A percentile compares a stretch with the other conserved stretches of the same genome.
Evolutionary conservation across 2,797 vertebrate genomes (phyloP).

Genomic region (Nannoperca obscura): DNA sequence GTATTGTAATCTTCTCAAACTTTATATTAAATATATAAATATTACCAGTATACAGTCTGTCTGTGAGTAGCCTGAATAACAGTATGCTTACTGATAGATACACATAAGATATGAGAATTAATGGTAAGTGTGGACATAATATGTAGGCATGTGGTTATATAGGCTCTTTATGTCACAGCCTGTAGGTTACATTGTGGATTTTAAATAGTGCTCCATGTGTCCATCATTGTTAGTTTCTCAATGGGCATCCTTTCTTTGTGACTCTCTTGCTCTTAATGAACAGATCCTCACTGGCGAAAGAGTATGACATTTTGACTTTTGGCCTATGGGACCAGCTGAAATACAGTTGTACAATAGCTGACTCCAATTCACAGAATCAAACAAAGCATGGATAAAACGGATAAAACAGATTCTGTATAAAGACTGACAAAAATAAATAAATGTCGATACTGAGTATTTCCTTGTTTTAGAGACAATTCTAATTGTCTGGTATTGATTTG

Average conservation of each 20-base stretch:
- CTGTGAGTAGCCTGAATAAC: background rate
- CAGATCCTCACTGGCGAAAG: too few relatives aligned
- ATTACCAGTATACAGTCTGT: background rate
- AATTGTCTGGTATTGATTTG: too few relatives aligned
- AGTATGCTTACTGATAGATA: background rate
- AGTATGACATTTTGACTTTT: too few relatives aligned
- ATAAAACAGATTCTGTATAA: too few relatives aligned
- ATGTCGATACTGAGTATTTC: background rate
- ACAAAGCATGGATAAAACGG: too few relatives aligned
- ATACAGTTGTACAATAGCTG: background rate
- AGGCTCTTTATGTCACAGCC: background rate
- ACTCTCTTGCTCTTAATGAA: too few relatives aligned
- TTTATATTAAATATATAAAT: background rate
- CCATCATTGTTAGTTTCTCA: too few relatives aligned
- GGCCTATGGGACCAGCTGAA: too few relatives aligned
- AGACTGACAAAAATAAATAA: background rate
- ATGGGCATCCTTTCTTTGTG: too few relatives aligned
- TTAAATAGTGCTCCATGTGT: background rate
- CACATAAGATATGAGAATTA: background rate
- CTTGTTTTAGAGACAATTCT: background rate
- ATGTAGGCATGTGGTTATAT: background rate
- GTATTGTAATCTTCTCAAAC: background rate
- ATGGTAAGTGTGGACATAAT: background rate
- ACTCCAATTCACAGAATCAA: too few relatives aligned
- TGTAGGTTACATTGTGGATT: background rate